Percentiles rank a stretch among this genome's conserved stretches.
These are phyloP conservation scores for Beroe ovata DNA, from an alignment of 37 sponge, comb jelly and placozoan genomes.

Conservation along the genomic window DNA sequence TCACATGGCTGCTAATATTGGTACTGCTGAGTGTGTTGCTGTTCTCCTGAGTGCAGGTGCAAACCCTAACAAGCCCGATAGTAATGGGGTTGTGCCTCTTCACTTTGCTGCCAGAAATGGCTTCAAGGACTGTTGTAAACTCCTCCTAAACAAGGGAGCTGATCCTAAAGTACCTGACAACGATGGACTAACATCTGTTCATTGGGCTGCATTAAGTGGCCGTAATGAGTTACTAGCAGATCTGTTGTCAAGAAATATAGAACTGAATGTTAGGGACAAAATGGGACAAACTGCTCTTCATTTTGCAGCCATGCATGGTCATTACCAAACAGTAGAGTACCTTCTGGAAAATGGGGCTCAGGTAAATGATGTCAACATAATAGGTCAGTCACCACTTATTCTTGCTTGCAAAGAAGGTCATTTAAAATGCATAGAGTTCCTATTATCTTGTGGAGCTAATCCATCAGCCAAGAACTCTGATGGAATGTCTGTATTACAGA, in stretches of 20 bases:
- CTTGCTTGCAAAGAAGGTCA: slow-evolving; percentile 39
- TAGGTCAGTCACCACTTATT: slow-evolving; percentile 53
- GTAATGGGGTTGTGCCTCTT: slow-evolving; percentile 80
- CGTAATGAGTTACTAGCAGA: slow-evolving; percentile 77
- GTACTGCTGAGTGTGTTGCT: slow-evolving; percentile 78
- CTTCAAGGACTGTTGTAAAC: slow-evolving; percentile 68
- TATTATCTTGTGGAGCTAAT: slow-evolving; percentile 38
- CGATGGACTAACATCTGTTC: slow-evolving; percentile 70
- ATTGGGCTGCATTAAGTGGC: slow-evolving; percentile 95
- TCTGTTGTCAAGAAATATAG: slow-evolving; percentile 70
- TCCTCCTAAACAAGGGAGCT: slow-evolving; percentile 52
- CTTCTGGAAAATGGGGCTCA: slow-evolving; percentile 45
- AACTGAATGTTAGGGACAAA: slow-evolving; percentile 46
- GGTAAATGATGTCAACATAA: slow-evolving; percentile 38
- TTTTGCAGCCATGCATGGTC: slow-evolving; percentile 64
- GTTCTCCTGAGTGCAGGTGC: slow-evolving; percentile 81
- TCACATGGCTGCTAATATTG: slow-evolving; percentile 72
- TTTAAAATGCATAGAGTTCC: neutral
- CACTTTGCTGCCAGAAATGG: slow-evolving; percentile 91
- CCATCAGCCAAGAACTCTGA: slow-evolving; percentile 43
- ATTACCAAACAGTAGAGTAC: slow-evolving; percentile 61
- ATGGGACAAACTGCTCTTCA: slow-evolving; percentile 47
- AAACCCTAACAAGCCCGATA: slow-evolving; percentile 75
- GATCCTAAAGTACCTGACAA: slow-evolving; percentile 66
- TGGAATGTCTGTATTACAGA: slow-evolving; percentile 58